phyloP scores from a whole-genome alignment of 2,113 vertebrate species.

The Anseranas semipalmata region DNA sequence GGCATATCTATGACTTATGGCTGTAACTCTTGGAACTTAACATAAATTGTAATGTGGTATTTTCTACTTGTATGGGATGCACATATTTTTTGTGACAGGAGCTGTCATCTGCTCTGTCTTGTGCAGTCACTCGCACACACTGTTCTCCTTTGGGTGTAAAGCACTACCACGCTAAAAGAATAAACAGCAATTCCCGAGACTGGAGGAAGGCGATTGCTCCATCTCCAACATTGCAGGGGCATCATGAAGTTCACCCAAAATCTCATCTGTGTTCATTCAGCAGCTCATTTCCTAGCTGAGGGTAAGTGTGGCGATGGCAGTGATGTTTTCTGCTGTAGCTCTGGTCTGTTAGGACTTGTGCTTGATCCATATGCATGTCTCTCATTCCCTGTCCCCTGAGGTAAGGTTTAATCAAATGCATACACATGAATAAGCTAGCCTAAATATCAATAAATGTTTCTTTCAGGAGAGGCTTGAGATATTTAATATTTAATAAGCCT shows the following conservation, averaged over 20 bases:
- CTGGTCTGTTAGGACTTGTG: background rate
- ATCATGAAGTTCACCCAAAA: background rate
- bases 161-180: background rate
- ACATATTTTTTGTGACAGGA: background rate
- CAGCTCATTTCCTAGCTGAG: background rate
- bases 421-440: slow-evolving; percentile 35
- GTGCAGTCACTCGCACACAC: background rate
- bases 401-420: slow-evolving; percentile 49
- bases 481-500: slow-evolving; percentile 68
- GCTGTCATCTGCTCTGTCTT: background rate
- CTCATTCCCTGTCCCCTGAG: background rate
- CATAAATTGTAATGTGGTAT: background rate
- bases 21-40: background rate
- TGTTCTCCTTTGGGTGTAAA: background rate
- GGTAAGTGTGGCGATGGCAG: background rate
- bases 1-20: background rate
- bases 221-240: background rate
- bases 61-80: background rate
- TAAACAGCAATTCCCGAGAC: background rate
- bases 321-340: background rate
- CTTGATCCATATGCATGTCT: background rate
- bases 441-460: slow-evolving; percentile 57
- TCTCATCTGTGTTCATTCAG: background rate
- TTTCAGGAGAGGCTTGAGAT: slow-evolving; percentile 28
- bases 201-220: background rate